These are phyloP conservation scores for Lagopus leucura DNA, from an alignment of 2,113 vertebrate species.

Conservation along the genomic window DNA sequence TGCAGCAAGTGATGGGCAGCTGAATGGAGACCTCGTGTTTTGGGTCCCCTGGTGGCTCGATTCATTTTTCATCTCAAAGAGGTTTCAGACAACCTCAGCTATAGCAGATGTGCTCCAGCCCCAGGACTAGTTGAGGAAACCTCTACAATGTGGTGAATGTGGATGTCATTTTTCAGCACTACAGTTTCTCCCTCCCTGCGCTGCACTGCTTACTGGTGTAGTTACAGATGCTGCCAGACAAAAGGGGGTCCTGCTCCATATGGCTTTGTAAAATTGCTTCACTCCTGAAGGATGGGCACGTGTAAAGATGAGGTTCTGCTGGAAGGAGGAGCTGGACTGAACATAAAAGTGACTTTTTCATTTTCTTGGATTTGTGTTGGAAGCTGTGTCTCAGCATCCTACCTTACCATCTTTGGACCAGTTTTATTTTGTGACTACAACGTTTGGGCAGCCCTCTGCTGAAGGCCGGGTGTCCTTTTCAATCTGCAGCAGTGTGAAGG, in stretches of 20 bases:
- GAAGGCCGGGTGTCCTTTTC: not conserved
- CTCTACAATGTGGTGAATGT: not conserved
- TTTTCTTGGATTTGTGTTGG: not conserved
- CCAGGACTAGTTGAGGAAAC: not conserved
- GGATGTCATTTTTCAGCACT: not conserved
- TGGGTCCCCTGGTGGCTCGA: not conserved
- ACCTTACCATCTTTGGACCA: not conserved
- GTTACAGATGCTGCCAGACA: not conserved
- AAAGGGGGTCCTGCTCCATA: not conserved
- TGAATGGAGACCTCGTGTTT: not conserved
- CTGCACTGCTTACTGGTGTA: not conserved
- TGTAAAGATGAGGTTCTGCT: not conserved
- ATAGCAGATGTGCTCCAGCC: fast-evolving
- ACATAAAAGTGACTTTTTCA: not conserved
- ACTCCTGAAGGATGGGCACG: not conserved
- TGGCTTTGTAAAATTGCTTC: not conserved
- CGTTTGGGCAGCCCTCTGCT: not conserved
- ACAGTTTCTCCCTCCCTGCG: not conserved
- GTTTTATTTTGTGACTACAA: not conserved
- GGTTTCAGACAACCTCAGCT: not conserved
- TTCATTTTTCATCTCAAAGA: not conserved
- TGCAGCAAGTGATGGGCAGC: not conserved
- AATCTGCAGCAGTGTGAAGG: not conserved
- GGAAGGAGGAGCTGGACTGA: not conserved
- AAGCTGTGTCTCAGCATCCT: not conserved